A percentile compares a stretch with the other conserved stretches of the same genome.
These are phyloP conservation scores for Poeciliopsis paucimaculata DNA, from an alignment of 2,797 vertebrate genomes.

Conservation along the genomic window DNA sequence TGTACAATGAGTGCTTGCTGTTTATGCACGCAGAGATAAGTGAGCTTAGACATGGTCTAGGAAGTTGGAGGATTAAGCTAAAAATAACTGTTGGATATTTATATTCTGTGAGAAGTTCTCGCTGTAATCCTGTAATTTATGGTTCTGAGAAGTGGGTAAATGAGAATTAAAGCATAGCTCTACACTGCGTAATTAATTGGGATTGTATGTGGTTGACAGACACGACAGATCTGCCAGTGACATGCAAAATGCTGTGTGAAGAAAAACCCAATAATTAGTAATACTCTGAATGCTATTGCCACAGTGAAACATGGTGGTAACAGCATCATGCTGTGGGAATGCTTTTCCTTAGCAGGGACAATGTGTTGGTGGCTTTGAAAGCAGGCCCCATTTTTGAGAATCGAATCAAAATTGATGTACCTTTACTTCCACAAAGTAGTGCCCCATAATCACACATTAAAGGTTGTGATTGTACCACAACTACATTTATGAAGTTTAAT, in stretches of 20 bases:
- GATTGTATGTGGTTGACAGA: background rate
- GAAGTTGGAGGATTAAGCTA: conserved; percentile 26
- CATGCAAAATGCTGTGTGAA: background rate
- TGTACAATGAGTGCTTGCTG: conserved; percentile 24
- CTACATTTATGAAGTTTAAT: background rate
- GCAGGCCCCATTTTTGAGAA: background rate
- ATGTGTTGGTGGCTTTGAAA: background rate
- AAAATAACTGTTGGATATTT: conserved; percentile 1
- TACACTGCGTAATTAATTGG: background rate
- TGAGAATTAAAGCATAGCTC: background rate
- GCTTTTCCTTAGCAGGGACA: background rate
- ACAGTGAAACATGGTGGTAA: background rate
- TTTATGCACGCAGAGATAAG: conserved; percentile 46
- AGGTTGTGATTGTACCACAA: background rate
- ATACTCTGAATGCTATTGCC: background rate
- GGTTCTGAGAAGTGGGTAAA: background rate
- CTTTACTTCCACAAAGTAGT: background rate
- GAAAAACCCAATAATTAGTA: background rate
- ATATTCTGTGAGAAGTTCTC: background rate
- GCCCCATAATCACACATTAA: background rate
- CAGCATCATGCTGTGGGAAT: background rate
- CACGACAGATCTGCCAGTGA: background rate
- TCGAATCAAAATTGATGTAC: background rate
- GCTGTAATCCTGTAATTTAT: conserved; percentile 18
- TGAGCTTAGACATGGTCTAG: conserved; percentile 28